phyloP scores from a whole-genome alignment of 2,113 vertebrate species.

The Haemorhous mexicanus region DNA sequence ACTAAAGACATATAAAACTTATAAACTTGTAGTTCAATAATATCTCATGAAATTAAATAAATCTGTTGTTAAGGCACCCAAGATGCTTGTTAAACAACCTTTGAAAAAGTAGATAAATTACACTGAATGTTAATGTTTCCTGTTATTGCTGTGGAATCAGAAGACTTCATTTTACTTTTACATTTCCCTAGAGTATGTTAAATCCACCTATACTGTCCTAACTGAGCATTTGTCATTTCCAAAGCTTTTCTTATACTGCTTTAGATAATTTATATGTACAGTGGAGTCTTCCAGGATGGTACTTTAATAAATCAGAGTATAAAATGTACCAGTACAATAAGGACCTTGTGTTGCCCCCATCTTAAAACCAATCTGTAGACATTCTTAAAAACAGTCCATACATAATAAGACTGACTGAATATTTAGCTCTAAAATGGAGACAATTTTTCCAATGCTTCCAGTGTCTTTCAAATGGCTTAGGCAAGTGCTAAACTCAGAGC shows the following conservation, averaged over 20 bases:
- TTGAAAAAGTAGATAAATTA: constrained; percentile 48
- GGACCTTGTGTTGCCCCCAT: neutral
- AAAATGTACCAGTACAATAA: neutral
- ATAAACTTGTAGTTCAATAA: neutral
- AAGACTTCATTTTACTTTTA: constrained; percentile 54
- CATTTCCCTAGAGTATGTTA: constrained; percentile 28
- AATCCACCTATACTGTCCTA: constrained; percentile 31
- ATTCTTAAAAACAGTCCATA: neutral
- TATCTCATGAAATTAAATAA: constrained; percentile 49
- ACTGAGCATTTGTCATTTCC: neutral
- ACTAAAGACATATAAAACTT: neutral
- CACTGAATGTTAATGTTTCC: constrained; percentile 23
- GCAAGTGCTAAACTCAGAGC: neutral
- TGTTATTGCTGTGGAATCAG: constrained; percentile 31
- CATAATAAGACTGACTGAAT: neutral
- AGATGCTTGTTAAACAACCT: constrained; percentile 21
- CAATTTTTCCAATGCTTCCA: neutral
- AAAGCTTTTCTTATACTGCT: neutral
- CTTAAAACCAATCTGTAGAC: neutral
- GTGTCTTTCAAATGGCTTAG: neutral
- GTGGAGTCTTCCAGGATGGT: neutral
- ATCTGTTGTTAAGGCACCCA: constrained; percentile 20
- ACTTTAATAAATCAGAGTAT: neutral
- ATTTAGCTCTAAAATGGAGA: neutral
- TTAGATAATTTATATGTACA: neutral